These are phyloP conservation scores for Drosophila colorata DNA, from an alignment of 2,888 invertebrate species.

Conservation along the genomic window DNA sequence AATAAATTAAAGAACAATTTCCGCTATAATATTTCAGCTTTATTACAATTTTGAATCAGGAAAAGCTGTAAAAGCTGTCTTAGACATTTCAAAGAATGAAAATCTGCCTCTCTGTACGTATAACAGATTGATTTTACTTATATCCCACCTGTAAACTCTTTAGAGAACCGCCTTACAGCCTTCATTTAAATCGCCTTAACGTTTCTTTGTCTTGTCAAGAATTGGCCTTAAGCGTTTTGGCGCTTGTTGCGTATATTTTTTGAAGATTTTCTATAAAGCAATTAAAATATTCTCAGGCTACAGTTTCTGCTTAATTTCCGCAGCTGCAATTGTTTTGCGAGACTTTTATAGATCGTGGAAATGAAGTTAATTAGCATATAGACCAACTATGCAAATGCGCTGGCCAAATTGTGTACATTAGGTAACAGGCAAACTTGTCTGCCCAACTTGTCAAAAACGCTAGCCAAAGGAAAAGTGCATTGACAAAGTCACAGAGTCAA, in stretches of 20 bases:
- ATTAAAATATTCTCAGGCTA: slow-evolving; percentile 73
- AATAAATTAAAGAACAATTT: background rate
- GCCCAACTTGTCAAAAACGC: slow-evolving; percentile 36
- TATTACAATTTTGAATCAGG: background rate
- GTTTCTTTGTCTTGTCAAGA: slow-evolving; percentile 57
- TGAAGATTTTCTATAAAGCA: slow-evolving; percentile 46
- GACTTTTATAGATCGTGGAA: slow-evolving; percentile 78
- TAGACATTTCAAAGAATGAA: background rate
- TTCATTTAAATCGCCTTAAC: slow-evolving; percentile 34
- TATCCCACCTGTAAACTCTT: background rate
- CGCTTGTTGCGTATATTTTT: slow-evolving; percentile 12
- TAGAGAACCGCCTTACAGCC: slow-evolving; percentile 23
- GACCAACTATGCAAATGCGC: slow-evolving; percentile 38
- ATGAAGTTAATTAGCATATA: slow-evolving; percentile 75
- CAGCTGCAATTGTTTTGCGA: slow-evolving; percentile 64
- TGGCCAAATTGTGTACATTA: slow-evolving; percentile 31
- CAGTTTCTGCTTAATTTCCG: slow-evolving; percentile 58
- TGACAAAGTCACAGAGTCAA: slow-evolving; percentile 20
- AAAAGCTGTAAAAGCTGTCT: background rate
- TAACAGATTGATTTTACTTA: slow-evolving; percentile 8
- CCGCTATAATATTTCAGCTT: background rate
- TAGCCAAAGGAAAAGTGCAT: slow-evolving; percentile 35
- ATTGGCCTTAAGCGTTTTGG: slow-evolving; percentile 62
- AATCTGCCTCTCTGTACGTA: no score
- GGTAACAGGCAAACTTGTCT: slow-evolving; percentile 28